These are phyloP conservation scores for Reticulitermes lucifugus DNA, from an alignment of 2,888 invertebrate genomes.

Conservation along the genomic window DNA sequence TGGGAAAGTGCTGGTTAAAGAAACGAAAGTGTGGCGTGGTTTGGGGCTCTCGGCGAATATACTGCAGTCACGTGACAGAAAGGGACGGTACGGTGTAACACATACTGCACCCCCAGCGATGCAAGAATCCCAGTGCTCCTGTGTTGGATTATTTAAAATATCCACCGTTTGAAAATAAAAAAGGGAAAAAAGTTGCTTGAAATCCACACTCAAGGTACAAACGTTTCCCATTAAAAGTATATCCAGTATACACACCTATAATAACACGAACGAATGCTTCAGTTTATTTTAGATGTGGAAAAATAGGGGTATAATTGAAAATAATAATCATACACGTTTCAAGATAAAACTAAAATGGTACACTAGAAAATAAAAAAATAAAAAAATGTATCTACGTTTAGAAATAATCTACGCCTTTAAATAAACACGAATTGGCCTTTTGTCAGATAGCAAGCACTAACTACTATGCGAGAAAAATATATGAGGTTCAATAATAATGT, in stretches of 20 bases:
- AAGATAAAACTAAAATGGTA: too few species aligned
- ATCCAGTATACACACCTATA: not conserved
- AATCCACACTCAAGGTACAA: not conserved
- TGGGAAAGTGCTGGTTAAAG: slow-evolving; percentile 2
- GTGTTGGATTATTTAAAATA: slow-evolving; percentile 21
- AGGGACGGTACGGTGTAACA: not conserved
- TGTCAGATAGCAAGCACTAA: too few species aligned
- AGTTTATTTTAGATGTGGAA: not conserved
- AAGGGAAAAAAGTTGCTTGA: not conserved
- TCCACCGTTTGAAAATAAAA: slow-evolving; percentile 11
- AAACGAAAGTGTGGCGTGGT: slow-evolving; percentile 3
- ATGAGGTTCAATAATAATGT: too few species aligned
- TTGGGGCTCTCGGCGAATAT: not conserved
- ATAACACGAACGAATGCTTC: not conserved
- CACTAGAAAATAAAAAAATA: too few species aligned
- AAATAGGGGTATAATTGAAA: not conserved
- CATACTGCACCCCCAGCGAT: slow-evolving; percentile 1
- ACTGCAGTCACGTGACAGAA: not conserved
- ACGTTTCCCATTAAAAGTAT: slow-evolving; percentile 11
- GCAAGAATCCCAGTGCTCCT: not conserved
- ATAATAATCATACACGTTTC: not conserved
- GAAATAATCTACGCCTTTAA: too few species aligned
- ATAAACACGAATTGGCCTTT: too few species aligned
- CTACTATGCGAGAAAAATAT: too few species aligned
- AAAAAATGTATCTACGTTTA: too few species aligned